Evolutionary conservation across 2,113 vertebrate genomes (phyloP).

Genomic region (Upupa epops): DNA sequence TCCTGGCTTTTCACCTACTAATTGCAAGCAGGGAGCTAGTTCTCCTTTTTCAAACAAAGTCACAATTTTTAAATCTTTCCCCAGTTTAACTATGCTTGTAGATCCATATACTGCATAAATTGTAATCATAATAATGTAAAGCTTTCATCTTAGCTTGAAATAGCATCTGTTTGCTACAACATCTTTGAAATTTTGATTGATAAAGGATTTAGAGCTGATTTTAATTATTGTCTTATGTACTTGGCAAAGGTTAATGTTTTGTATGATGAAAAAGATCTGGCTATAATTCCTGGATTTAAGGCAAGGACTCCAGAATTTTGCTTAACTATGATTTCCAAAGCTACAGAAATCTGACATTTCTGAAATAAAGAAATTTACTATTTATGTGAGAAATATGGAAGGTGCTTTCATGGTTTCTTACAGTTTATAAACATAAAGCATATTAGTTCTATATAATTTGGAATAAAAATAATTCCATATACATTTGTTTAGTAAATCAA

Average conservation of each 20-base stretch:
- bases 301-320: neutral
- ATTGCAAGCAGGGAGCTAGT: slow-evolving; percentile 44
- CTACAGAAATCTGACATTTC: neutral
- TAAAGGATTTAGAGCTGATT: slow-evolving; percentile 63
- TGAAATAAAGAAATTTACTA: neutral
- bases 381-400: neutral
- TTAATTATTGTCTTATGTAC: slow-evolving; percentile 65
- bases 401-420: neutral
- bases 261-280: slow-evolving; percentile 23
- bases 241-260: slow-evolving; percentile 68
- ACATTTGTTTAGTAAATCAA: neutral
- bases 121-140: slow-evolving; percentile 29
- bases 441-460: neutral
- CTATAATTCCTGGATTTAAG: slow-evolving; percentile 45
- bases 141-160: slow-evolving; percentile 64
- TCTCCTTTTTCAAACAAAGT: slow-evolving; percentile 53
- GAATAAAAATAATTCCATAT: neutral
- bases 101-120: slow-evolving; percentile 11
- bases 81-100: neutral
- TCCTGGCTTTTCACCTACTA: slow-evolving; percentile 67
- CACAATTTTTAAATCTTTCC: neutral
- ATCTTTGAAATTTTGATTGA: slow-evolving; percentile 70
- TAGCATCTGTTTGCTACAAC: slow-evolving; percentile 46
- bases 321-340: neutral
- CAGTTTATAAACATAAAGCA: neutral